phyloP scores from a whole-genome alignment of 2,797 vertebrate species.

The Falco cherrug region DNA sequence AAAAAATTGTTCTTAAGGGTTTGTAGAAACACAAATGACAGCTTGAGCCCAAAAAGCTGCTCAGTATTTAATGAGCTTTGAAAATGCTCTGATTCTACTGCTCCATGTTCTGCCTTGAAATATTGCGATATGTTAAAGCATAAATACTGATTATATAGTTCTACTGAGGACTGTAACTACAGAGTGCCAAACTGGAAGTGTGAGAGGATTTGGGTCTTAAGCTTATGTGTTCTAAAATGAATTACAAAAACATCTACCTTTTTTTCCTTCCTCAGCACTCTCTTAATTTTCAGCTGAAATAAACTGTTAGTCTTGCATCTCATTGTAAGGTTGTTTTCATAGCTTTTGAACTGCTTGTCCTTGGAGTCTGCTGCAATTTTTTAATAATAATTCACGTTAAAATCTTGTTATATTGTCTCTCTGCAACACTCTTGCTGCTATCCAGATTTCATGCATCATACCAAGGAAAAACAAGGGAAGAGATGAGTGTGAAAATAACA shows the following conservation, averaged over 20 bases:
- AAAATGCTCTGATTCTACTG: not conserved
- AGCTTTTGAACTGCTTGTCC: not conserved
- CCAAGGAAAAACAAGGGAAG: not conserved
- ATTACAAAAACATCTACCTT: not conserved
- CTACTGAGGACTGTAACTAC: not conserved
- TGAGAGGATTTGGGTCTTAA: not conserved
- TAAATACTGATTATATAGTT: not conserved
- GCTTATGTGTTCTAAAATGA: not conserved
- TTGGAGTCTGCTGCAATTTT: not conserved
- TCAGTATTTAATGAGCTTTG: constrained; percentile 2
- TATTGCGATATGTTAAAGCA: not conserved
- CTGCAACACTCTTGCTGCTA: not conserved
- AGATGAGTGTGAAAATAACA: not conserved
- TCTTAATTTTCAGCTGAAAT: not conserved
- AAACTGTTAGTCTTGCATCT: not conserved
- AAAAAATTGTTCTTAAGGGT: not conserved
- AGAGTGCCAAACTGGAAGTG: not conserved
- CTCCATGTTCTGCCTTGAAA: not conserved
- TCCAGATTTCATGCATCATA: not conserved
- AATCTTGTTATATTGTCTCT: not conserved
- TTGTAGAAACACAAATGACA: not conserved
- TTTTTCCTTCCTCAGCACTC: not conserved
- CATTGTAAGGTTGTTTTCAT: not conserved
- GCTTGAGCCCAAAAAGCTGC: not conserved
- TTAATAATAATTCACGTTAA: not conserved